phyloP scores from a whole-genome alignment of 2,113 vertebrate genomes.

The Rattus rattus region DNA sequence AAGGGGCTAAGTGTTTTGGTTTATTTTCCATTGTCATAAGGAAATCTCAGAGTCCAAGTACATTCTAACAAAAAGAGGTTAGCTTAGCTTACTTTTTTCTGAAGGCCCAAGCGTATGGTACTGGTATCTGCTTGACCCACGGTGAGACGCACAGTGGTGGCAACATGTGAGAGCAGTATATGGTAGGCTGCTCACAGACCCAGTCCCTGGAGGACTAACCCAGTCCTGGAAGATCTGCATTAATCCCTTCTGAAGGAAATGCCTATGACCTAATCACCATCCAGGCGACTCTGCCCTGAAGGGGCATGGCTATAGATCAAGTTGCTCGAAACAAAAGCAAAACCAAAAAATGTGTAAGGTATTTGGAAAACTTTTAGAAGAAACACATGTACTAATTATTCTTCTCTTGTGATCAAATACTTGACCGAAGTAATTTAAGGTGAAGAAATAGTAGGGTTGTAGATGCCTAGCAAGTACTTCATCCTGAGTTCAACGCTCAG shows the following conservation, averaged over 20 bases:
- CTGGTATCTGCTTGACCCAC: background rate
- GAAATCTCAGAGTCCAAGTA: background rate
- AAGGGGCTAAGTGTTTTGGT: background rate
- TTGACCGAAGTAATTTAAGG: background rate
- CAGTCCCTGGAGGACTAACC: no score
- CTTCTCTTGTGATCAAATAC: background rate
- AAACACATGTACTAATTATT: background rate
- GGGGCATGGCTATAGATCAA: background rate
- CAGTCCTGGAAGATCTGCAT: background rate
- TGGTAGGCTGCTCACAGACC: background rate
- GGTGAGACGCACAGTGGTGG: no score
- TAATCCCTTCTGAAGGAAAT: no score
- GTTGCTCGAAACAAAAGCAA: no score
- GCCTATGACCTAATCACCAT: background rate
- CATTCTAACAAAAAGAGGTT: background rate
- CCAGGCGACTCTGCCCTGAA: no score
- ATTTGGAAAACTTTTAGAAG: background rate
- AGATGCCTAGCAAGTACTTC: no score
- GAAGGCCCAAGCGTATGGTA: background rate
- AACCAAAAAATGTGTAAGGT: background rate
- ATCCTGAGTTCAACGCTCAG: background rate
- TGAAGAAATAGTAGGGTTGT: no score
- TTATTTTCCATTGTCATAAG: background rate
- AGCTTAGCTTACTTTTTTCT: background rate
- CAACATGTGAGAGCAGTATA: background rate